These are phyloP conservation scores for Leucophenga montana DNA, from an alignment of 2,888 invertebrate genomes.

Conservation along the genomic window DNA sequence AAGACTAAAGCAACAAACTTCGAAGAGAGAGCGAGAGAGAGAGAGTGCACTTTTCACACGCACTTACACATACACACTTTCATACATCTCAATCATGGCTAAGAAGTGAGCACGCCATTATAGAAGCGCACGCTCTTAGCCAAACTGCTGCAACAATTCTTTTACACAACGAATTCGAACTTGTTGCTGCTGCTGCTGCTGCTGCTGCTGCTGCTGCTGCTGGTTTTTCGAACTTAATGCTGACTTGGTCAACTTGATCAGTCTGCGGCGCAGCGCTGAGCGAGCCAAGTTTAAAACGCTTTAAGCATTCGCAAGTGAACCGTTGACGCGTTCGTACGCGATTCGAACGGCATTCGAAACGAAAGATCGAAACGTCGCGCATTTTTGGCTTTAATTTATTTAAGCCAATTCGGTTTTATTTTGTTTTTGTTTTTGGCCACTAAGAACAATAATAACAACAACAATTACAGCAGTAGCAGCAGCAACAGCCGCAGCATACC, in stretches of 20 bases:
- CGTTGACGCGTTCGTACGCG: conserved; percentile 57
- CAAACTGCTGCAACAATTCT: not conserved
- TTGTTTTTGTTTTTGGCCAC: conserved; percentile 47
- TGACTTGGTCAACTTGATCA: conserved; percentile 24
- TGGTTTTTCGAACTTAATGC: conserved; percentile 40
- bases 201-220: conserved; percentile 31
- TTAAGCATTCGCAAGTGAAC: conserved; percentile 51
- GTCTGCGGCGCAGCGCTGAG: not conserved
- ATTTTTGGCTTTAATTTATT: not conserved
- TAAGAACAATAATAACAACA: conserved; percentile 51
- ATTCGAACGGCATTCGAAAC: conserved; percentile 9
- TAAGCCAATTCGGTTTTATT: not conserved
- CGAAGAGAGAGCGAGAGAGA: conserved; percentile 12
- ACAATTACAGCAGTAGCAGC: not conserved
- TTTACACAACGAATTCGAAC: conserved; percentile 20
- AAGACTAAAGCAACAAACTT: conserved; percentile 56
- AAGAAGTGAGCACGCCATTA: not conserved
- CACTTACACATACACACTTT: too few relatives aligned
- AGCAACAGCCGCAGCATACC: not conserved
- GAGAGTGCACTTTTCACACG: too few relatives aligned
- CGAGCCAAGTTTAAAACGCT: conserved; percentile 13
- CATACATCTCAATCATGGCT: not conserved
- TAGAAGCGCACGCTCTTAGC: conserved; percentile 20
- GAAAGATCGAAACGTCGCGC: conserved; percentile 20
- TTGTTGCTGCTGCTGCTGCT: conserved; percentile 30